These are phyloP conservation scores for Acrobasis repandana DNA, from an alignment of 2,888 invertebrate genomes.

Conservation along the genomic window DNA sequence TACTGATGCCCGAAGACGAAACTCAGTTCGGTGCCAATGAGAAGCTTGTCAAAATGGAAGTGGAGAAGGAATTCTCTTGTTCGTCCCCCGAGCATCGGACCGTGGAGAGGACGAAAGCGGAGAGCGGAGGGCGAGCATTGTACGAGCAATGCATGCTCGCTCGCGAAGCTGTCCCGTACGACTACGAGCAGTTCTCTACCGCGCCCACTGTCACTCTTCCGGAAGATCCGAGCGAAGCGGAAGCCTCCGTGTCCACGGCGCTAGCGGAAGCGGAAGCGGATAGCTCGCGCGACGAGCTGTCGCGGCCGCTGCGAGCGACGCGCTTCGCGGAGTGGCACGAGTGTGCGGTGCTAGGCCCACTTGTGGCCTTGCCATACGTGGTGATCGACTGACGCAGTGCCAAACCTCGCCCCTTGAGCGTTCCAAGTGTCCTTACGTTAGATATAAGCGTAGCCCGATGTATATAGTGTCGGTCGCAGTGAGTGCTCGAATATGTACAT, in stretches of 20 bases:
- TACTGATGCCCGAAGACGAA: slow-evolving; percentile 54
- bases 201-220: slow-evolving; percentile 55
- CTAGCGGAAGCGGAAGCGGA: slow-evolving; percentile 31
- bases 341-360: slow-evolving; percentile 90
- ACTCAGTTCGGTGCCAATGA: slow-evolving; percentile 37
- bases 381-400: slow-evolving; percentile 90
- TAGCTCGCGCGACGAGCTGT: slow-evolving; percentile 46
- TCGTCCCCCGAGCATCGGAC: slow-evolving; percentile 59
- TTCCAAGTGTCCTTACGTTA: slow-evolving; percentile 78
- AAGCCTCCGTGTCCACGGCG: slow-evolving; percentile 26
- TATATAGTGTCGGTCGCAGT: slow-evolving; percentile 41
- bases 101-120: slow-evolving; percentile 69
- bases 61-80: slow-evolving; percentile 32
- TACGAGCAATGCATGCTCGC: slow-evolving; percentile 46
- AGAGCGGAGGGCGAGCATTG: slow-evolving; percentile 54
- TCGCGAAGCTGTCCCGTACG: slow-evolving; percentile 46
- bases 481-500: slow-evolving; percentile 60
- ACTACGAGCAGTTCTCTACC: slow-evolving; percentile 47
- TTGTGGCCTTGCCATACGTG: slow-evolving; percentile 98
- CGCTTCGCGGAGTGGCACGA: slow-evolving; percentile 96
- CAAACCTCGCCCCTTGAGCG: slow-evolving; percentile 46
- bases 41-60: slow-evolving; percentile 32
- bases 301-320: slow-evolving; percentile 51
- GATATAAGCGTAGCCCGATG: slow-evolving; percentile 54
- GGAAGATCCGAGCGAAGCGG: slow-evolving; percentile 25